Evolutionary conservation across 1,140 invertebrate genomes (phyloP), one percentile per base, ranked within the genome.

Genomic region (Heliothis virescens): DNA sequence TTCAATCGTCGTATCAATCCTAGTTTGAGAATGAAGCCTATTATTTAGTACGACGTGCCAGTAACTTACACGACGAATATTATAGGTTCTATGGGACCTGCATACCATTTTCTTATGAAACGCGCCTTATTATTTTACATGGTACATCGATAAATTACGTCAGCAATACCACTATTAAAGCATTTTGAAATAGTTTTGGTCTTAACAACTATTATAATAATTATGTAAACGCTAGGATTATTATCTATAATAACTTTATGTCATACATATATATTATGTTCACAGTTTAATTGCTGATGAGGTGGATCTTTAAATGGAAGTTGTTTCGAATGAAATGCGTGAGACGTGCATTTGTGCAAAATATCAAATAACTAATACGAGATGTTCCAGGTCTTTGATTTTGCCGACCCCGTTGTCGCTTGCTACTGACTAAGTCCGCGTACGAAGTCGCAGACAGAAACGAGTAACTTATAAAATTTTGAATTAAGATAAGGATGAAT

Each of bases 121-220:
- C 48, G 15, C 4, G 50, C 13, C 48, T 67, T 50, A 67, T 52
- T 71, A 71, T 71, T 71, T 71, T 53, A 52, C 67, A 71, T 29
- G 18, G 21, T 71, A 71, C 53, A 47, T 59, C 69, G 52, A 74
- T 60, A 74, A 74, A 74, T 74, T 74, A 59, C 29, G 29, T 67
- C 26, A 67, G 71, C 34, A 47, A 50, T 47, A n/a, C 5, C n/a
- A 29, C 26, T 34, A 67, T 74, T 74, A 72, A 41, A 72, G 15
- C 69, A 74, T 59, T 55, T 59, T 59, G 34, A 74, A 59, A 74
- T 74, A 59, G 11, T 74, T 74, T 74, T 52, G 67, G 67, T 71
- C 50, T 71, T 29, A 71, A 71, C 67, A 21, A 71, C 67, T 53
- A 71, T 71, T 53, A 71, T 55, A 29, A 71, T 71, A 71, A 53